Evolutionary conservation across 2,113 vertebrate species (phyloP).

Genomic region (Pantherophis guttatus): DNA sequence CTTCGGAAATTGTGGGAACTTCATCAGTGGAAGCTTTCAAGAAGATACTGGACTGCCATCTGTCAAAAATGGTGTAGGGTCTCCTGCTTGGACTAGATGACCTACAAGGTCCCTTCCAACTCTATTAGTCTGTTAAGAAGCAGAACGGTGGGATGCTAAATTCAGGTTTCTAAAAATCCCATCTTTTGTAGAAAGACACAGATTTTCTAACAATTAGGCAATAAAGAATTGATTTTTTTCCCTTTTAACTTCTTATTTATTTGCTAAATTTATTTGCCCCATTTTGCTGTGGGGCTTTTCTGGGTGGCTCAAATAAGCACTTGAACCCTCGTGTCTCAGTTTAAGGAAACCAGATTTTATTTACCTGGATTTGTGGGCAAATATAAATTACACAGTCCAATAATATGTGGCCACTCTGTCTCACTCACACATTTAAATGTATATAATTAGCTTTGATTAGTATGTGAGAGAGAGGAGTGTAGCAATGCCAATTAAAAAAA

Average conservation of each 20-base stretch:
- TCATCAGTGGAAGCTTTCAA: too few relatives aligned
- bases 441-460: background rate
- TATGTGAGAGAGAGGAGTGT: background rate
- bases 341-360: background rate
- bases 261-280: too few relatives aligned
- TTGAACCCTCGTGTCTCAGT: background rate
- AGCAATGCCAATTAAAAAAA: background rate
- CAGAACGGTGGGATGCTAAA: background rate
- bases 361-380: background rate
- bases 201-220: background rate
- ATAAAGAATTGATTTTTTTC: background rate
- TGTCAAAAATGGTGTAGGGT: too few relatives aligned
- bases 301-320: background rate
- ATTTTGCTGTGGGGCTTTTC: background rate
- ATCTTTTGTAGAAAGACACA: background rate
- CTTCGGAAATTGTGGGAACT: too few relatives aligned
- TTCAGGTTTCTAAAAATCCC: background rate
- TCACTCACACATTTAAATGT: background rate
- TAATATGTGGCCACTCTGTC: background rate
- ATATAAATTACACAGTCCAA: background rate
- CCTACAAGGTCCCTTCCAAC: too few relatives aligned
- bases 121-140: background rate
- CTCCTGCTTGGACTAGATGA: too few relatives aligned
- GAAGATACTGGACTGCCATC: too few relatives aligned
- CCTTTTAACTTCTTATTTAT: background rate